Base-by-base conservation (phyloP, 2,113 vertebrate genomes). In the Apaloderma vittatum region DNA sequence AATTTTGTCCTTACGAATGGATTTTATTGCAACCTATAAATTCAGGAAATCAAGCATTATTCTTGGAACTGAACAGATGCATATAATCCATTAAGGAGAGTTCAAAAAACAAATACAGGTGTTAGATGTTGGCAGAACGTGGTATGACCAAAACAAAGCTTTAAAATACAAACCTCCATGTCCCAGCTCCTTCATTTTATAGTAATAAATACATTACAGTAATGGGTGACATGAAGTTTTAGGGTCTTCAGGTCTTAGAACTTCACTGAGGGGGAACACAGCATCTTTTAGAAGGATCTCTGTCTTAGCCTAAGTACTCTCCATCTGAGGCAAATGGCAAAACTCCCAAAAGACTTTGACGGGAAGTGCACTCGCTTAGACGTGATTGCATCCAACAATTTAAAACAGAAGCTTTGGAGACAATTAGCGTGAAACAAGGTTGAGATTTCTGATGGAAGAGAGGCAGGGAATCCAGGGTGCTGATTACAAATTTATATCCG, bases 1-100 rank as follows among this genome's bases (percentile, higher is more conserved):
- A 98, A 99, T 99, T 98, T 99, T 99, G 98, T 99, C 99, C 98
- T 99, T 99, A 97, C 99, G 98, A 92, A 99, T 99, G 82, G 99
- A 99, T 98, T 99, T 99, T 98, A 99, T 99, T 96, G 99, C 99
- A 97, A 99, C 99, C 99, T 99, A 98, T 95, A 98, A 98, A 98
- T 97, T 97, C 97, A 98, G 98, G 97, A 98, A 98, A 98, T 97
- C 96, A 97, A 97, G 97, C 59, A 97, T 98, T 98, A 98, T 95
- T 98, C 86, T 93, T 97, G 96, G 98, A 97, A 97, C 94, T 84
- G 83, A 98, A 97, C 86, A 98, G 97, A 98, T 97, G 96, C 97
- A 97, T 95, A 94, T 94, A 96, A 98, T 96, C 91, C 96, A 97
- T 97, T 94, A 97, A 91, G 80, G 82, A 97, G 70, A 97, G 66